Evolutionary conservation across 2,113 vertebrate genomes (phyloP).

Genomic region (Tapirus terrestris): DNA sequence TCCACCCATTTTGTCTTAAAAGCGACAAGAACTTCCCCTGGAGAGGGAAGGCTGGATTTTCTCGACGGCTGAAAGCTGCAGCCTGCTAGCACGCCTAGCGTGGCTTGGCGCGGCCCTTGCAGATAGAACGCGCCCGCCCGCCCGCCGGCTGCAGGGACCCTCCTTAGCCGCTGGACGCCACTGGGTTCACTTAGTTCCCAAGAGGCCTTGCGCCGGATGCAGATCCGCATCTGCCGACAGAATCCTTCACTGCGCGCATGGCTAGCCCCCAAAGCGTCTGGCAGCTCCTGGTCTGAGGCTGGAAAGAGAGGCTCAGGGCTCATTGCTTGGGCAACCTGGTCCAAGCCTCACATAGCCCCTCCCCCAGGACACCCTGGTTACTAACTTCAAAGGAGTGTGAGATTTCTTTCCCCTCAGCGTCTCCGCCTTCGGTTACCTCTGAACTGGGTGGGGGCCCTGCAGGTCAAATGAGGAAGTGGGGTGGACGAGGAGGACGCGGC

Average conservation of each 20-base stretch:
- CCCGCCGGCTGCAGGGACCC: background rate
- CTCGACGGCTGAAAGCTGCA: background rate
- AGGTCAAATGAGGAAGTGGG: background rate
- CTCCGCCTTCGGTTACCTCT: background rate
- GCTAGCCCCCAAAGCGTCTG: background rate
- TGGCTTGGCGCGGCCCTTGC: background rate
- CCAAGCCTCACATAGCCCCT: background rate
- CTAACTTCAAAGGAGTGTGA: conserved; percentile 5
- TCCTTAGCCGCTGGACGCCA: background rate
- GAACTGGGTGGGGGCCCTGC: background rate
- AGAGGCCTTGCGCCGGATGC: background rate
- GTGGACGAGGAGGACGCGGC: background rate
- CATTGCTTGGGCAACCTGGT: background rate
- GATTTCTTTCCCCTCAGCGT: background rate
- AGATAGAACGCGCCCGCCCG: background rate
- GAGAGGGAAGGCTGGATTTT: background rate
- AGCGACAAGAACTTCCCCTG: background rate
- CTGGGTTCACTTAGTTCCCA: background rate
- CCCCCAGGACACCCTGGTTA: background rate
- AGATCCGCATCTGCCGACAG: background rate
- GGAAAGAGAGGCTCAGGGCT: background rate
- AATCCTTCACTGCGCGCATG: background rate
- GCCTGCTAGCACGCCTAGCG: background rate
- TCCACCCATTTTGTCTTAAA: background rate
- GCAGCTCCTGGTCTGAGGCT: background rate